These are phyloP conservation scores for Meloidogyne chitwoodi DNA, from an alignment of 1,140 invertebrate species.

Conservation along the genomic window DNA sequence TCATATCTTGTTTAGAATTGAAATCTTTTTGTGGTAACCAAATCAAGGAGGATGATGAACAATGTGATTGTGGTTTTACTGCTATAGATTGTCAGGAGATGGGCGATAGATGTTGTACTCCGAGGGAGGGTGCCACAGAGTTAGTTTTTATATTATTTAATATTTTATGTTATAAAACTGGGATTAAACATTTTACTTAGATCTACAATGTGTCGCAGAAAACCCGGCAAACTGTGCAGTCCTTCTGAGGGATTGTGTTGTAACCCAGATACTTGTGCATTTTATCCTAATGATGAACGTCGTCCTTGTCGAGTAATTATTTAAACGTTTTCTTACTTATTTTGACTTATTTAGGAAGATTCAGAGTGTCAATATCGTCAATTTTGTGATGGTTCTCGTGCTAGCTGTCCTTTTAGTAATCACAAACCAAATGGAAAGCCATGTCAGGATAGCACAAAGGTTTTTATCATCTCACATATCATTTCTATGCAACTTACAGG, in stretches of 20 bases:
- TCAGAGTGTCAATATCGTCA: slow-evolving; percentile 48
- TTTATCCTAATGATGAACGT: slow-evolving; percentile 66
- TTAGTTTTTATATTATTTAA: neutral
- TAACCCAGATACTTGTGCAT: slow-evolving; percentile 72
- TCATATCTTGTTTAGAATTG: slow-evolving; percentile 72
- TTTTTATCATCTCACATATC: slow-evolving; percentile 16
- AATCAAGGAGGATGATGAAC: slow-evolving; percentile 88
- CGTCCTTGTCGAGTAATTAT: neutral
- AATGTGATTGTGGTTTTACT: slow-evolving; percentile 97
- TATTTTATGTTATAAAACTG: too few relatives aligned
- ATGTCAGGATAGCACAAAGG: slow-evolving; percentile 63
- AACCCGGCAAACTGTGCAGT: slow-evolving; percentile 77
- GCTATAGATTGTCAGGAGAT: slow-evolving; percentile 78
- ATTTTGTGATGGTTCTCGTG: slow-evolving; percentile 68
- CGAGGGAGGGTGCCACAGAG: slow-evolving; percentile 60
- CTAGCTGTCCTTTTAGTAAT: slow-evolving; percentile 73
- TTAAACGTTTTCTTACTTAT: neutral
- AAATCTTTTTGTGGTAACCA: slow-evolving; percentile 95
- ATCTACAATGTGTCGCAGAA: slow-evolving; percentile 70
- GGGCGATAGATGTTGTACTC: slow-evolving; percentile 79
- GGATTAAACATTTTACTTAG: too few relatives aligned
- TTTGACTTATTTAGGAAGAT: slow-evolving; percentile 53
- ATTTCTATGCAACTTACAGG: slow-evolving; percentile 3
- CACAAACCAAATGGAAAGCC: slow-evolving; percentile 74
- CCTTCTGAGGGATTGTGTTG: slow-evolving; percentile 96